Base-by-base conservation (phyloP, 2,888 invertebrate genomes). In the Melanostoma scalare region DNA sequence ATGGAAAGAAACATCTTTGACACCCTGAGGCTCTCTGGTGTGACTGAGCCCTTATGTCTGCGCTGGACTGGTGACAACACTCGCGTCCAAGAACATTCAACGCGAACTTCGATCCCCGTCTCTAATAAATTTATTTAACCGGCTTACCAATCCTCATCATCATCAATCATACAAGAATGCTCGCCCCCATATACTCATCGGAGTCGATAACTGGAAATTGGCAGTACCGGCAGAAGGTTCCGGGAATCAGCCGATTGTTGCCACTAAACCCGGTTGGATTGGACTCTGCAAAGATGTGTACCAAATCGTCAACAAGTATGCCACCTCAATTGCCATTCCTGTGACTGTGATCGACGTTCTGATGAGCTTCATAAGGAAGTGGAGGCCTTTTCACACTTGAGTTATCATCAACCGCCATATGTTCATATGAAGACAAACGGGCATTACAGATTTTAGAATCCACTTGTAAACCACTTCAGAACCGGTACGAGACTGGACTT, bases 241-340 rank as follows among this genome's bases (percentile, higher is more conserved):
- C 2, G 30, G 52, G 31, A 56, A 71, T n/a, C 72, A 85, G 30
- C 78, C 67, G 31, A 73, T 84, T 20, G 77, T 74, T 33, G 46
- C 80, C 3, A 85, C n/a, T n/a, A 79, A 72, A 84, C 79, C 8
- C 82, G 71, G 6, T 36, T 84, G 4, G 84, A 67, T 36, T 20
- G 84, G 84, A 40, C 85, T 4, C 20, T 74, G 8, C 84, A 86
- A 42, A 84, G 79, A 46, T 52, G 55, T 61, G 68, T 68, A 1
- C 30, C 68, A 8, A 31, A 36, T 38, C 33, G 20, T 9, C 53
- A 20, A 38, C 6, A 33, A 6, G 30, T 30, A 9, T 30, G 4
- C 6, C 61, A 44, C n/a, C 56, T 74, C 35, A 79, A 82, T 63
- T 74, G 82, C n/a, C 80, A 80, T 33, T 44, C 58, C 3, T 81